Base-by-base conservation (phyloP, 1,140 invertebrate species). In the Plodia interpunctella region DNA sequence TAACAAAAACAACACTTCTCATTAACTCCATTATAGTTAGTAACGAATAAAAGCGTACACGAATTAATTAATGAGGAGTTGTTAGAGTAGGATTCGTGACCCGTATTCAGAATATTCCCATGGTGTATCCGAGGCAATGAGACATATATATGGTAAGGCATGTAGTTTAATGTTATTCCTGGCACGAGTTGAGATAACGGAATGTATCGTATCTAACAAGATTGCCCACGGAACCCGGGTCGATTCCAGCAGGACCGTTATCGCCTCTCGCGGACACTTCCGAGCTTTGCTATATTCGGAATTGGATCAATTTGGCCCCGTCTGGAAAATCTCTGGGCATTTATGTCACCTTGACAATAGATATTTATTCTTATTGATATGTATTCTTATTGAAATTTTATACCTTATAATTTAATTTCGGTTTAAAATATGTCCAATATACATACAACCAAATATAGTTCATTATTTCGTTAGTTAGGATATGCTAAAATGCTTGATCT, bases 261-360 rank as follows among this genome's bases (percentile, higher is more conserved):
- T 65, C 66, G 63, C 62, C 65, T 65, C 65, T 60, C 65, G 66
- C 65, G 66, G 70, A 70, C 70, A 71, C 70, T 78, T 78, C 70
- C 74, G 69, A 72, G 62, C 63, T 55, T 13, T 25, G 51, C 20
- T 51, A 32, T 11, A 32, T 32, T 32, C 30, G 30, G 30, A 32
- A 10, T 32, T 32, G 30, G 30, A 32, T 4, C 30, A 32, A 32
- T 32, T 32, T 32, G 30, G 8, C 11, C 30, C 30, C 10, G 1
- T 32, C 11, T 10, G 11, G 30, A 32, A 3, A 25, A 25, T 25
- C 21, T 25, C 6, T 3, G 21, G 21, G 21, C 21, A 3, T 25
- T 25, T n/a, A n/a, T n/a, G n/a, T n/a, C n/a, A n/a, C n/a, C n/a
- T n/a, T 25, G 21, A 25, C 21, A 3, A 25, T n/a, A n/a, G n/a